Base-by-base conservation (phyloP, 1,140 invertebrate genomes). In the Oryctes rhinoceros region DNA sequence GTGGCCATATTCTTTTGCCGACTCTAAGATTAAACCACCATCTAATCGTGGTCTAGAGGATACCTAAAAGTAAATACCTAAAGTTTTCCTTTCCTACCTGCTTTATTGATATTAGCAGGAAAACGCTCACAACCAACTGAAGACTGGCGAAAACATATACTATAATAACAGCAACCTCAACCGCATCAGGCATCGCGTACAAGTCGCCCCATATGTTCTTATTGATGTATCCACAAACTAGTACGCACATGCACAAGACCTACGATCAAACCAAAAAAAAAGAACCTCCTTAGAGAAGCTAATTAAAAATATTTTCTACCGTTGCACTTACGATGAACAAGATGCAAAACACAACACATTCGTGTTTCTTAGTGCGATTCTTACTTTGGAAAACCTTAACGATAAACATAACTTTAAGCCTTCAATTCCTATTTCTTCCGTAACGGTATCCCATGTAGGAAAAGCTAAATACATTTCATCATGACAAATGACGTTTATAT, bases 301-400 rank as follows among this genome's bases (percentile, higher is more conserved):
- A 15, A 13, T 7, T 44, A 1, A 9, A 5, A 13, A 15, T 9
- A 11, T 48, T 37, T 5, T 2, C 1, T 5, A 13, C 3, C 4
- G 18, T 6, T 7, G 11, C 2, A 76, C 75, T 76, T 76, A 76
- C 75, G 35, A 76, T 76, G 44, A 76, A 76, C 18, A 76, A n/a
- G 7, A 76, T 47, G 47, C 75, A 76, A 4, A 76, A 47, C 0
- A 35, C 4, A 13, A 76, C 75, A 15, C 10, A 47, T 24, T 44
- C 20, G 6, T 44, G 37, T 37, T 76, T 76, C 39, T 76, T 76
- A 39, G 75, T 76, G 20, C 39, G 37, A 9, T n/a, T 18, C n/a
- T 15, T 59, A 7, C 3, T n/a, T 3, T n/a, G 53, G 6, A 59
- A n/a, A n/a, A 18, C 13, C 15, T 59, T 59, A 2, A n/a, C 3